phyloP scores from a whole-genome alignment of 1,140 invertebrate genomes.

The Lycorma delicatula region DNA sequence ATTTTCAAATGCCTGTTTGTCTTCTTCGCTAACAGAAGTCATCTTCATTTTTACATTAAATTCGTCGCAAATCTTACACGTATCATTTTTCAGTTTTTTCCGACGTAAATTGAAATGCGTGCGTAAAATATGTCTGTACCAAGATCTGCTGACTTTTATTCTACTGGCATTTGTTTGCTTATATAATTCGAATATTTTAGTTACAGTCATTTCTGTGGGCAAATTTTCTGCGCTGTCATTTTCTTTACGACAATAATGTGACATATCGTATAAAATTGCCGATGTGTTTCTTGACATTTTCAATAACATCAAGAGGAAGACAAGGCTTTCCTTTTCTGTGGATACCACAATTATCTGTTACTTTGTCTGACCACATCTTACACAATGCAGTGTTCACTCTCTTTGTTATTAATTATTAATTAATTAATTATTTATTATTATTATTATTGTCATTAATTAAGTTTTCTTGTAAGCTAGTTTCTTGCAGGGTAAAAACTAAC shows the following conservation, averaged over 20 bases:
- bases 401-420: no score
- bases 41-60: no score
- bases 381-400: neutral
- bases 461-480: no score
- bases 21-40: no score
- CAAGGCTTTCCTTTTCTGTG: neutral
- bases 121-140: neutral
- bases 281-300: neutral
- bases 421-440: no score
- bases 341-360: neutral
- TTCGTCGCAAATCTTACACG: no score
- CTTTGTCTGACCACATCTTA: neutral
- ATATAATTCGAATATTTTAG: neutral
- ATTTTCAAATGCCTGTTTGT: no score
- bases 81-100: neutral
- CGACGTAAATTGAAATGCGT: neutral
- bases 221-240: neutral
- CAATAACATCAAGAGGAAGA: neutral
- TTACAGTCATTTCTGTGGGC: neutral
- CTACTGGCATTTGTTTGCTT: neutral
- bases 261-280: no score
- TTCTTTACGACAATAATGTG: neutral
- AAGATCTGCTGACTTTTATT: neutral
- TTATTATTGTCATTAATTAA: no score
- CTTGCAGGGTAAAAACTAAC: no score